Percentiles rank a stretch among this genome's conserved stretches.
Conservation (phyloP, 2,888 invertebrate species). For the Nasonovia ribisnigri region DNA sequence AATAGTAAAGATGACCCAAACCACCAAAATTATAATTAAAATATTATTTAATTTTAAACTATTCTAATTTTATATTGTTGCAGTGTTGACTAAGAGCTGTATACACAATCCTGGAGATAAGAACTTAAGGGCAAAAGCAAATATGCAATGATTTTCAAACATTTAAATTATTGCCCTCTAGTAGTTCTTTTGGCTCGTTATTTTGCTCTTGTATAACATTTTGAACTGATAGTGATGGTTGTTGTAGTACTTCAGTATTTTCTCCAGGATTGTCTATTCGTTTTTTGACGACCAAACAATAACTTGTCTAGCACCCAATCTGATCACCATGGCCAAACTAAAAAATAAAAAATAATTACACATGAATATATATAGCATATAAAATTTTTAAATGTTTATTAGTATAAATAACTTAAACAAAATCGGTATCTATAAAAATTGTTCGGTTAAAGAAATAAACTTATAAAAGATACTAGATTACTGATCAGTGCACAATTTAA, state of each 20-base stretch:
- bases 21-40: conserved; percentile 33
- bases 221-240: conserved; percentile 44
- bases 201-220: conserved; percentile 29
- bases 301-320: conserved; percentile 67
- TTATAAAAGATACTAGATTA: neutral
- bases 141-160: neutral
- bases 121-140: neutral
- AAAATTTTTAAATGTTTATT: neutral
- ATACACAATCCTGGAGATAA: conserved; percentile 46
- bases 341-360: conserved; percentile 60
- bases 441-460: neutral
- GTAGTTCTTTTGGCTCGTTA: neutral
- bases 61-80: neutral
- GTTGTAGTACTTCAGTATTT: conserved; percentile 17
- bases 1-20: conserved; percentile 8
- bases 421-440: too few relatives aligned
- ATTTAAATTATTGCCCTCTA: neutral
- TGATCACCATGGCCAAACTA: conserved; percentile 70
- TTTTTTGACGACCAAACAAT: conserved; percentile 63
- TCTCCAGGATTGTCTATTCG: conserved; percentile 61
- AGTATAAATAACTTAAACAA: neutral
- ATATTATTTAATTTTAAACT: neutral
- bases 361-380: neutral
- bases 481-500: neutral
- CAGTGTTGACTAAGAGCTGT: neutral